phyloP scores from a whole-genome alignment of 1,140 invertebrate genomes.

The Trichogramma pretiosum region DNA sequence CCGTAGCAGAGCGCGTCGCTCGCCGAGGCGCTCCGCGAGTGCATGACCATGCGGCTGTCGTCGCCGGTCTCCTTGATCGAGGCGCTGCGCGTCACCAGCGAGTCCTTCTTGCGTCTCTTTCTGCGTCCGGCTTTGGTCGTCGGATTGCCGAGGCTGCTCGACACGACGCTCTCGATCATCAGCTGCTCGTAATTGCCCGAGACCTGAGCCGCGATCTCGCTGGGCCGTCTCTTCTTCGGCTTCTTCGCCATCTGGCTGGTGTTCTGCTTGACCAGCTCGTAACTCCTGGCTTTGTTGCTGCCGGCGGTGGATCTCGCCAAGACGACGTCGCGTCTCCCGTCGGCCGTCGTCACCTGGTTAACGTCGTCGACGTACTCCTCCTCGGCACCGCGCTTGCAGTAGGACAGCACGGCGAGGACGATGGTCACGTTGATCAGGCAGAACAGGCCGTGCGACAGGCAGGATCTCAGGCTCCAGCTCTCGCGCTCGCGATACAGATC shows the following conservation, averaged over 20 bases:
- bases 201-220: constrained; percentile 68
- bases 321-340: constrained; percentile 9
- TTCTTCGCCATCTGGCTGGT: constrained; percentile 30
- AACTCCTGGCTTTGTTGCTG: constrained; percentile 3
- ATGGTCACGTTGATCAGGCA: constrained; percentile 47
- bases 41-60: constrained; percentile 18
- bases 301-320: background rate
- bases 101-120: constrained; percentile 40
- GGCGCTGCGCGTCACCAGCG: background rate
- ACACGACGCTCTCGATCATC: constrained; percentile 39
- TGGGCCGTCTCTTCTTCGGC: constrained; percentile 55
- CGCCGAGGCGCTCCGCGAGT: constrained; percentile 28
- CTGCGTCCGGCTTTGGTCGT: constrained; percentile 36
- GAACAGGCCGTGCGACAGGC: constrained; percentile 47
- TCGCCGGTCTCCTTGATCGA: constrained; percentile 18
- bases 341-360: constrained; percentile 4
- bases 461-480: constrained; percentile 54
- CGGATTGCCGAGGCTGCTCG: too few relatives aligned
- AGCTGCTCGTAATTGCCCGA: constrained; percentile 49
- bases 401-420: constrained; percentile 42
- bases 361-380: constrained; percentile 8
- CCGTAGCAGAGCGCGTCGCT: constrained; percentile 25
- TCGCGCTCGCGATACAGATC: constrained; percentile 54
- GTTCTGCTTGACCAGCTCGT: constrained; percentile 12
- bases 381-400: constrained; percentile 38